phyloP scores from a whole-genome alignment of 2,888 invertebrate species.

The Ptilodon capucinus region DNA sequence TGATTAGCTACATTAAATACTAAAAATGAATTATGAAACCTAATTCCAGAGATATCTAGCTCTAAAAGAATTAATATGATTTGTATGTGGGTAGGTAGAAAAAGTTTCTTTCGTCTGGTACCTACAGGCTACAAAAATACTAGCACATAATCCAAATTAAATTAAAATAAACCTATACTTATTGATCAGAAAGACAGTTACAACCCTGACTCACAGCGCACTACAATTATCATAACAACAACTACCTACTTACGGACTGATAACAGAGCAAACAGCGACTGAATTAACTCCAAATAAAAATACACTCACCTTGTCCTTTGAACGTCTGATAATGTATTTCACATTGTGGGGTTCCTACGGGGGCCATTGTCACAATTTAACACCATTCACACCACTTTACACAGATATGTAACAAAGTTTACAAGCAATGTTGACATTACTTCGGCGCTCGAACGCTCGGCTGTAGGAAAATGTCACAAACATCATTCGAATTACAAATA shows the following conservation, averaged over 20 bases:
- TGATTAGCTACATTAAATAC: no score
- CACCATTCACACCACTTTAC: conserved; percentile 3
- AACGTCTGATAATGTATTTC: conserved; percentile 42
- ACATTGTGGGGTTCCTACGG: neutral
- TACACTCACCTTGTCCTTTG: conserved; percentile 22
- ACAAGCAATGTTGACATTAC: neutral
- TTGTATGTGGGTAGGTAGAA: no score
- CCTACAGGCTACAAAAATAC: no score
- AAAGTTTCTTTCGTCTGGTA: no score
- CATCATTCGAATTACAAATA: neutral
- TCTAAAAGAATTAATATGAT: no score
- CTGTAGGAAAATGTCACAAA: neutral
- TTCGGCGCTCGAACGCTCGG: neutral
- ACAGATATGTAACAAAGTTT: neutral
- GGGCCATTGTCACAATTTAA: conserved; percentile 6
- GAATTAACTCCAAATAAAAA: neutral
- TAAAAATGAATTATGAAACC: no score
- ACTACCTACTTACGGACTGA: conserved; percentile 4
- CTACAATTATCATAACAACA: neutral
- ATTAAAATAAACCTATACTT: no score
- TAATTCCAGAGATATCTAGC: no score
- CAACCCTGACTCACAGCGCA: no score
- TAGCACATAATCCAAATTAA: no score
- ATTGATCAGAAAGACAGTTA: no score
- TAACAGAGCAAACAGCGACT: neutral